Evolutionary conservation across 2,113 vertebrate genomes (phyloP).

Genomic region (Ibidorhyncha struthersii): DNA sequence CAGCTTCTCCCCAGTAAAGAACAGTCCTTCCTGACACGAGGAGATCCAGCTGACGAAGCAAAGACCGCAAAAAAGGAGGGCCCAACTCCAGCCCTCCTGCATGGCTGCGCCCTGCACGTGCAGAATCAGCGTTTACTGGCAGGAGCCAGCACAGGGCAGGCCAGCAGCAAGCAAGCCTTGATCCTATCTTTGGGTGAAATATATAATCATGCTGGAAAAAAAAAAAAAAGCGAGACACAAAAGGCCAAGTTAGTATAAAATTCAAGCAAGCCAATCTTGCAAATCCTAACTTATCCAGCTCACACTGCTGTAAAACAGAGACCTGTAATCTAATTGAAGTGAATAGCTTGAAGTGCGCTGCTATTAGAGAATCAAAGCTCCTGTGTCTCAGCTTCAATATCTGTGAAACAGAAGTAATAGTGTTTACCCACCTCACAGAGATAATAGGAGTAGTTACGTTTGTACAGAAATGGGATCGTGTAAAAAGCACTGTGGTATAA

Average conservation of each 20-base stretch:
- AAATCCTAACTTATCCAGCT: background rate
- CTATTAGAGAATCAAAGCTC: slow-evolving; percentile 49
- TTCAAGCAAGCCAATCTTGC: background rate
- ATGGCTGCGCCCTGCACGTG: rapidly evolving
- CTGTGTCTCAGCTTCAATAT: background rate
- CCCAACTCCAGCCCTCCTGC: background rate
- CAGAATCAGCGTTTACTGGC: background rate
- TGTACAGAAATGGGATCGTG: background rate
- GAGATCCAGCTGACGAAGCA: background rate
- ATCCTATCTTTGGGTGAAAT: background rate
- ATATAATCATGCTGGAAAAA: background rate
- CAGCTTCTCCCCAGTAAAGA: background rate
- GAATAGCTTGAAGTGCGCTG: slow-evolving; percentile 8
- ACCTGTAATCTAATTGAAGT: slow-evolving; percentile 20
- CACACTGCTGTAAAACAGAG: background rate
- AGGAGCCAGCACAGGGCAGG: background rate
- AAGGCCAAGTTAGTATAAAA: background rate
- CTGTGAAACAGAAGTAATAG: slow-evolving; percentile 29
- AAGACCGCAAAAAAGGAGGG: background rate
- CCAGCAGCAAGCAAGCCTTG: background rate
- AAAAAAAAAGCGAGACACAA: background rate
- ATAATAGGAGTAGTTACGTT: background rate
- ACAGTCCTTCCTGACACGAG: rapidly evolving
- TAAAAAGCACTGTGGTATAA: background rate
- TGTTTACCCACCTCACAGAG: slow-evolving; percentile 41